Base-by-base conservation (phyloP, 2,797 vertebrate species). In the Ctenopoma multispine region DNA sequence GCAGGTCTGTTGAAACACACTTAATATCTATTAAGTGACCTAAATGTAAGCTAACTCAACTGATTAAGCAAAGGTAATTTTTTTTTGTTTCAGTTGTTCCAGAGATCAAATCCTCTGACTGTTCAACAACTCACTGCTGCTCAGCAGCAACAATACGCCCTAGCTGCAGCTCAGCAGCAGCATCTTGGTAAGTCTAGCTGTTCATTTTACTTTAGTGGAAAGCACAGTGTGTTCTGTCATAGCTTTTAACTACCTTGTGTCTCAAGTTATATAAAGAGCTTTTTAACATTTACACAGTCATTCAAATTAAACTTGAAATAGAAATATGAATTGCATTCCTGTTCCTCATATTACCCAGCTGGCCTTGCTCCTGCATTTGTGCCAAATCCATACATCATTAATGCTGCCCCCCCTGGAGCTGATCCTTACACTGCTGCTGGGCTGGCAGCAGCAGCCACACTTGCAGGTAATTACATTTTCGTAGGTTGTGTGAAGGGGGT, bases 381-480 rank as follows among this genome's bases (percentile, higher is more conserved):
- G 95, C 97, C 97, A 96, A 99, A 99, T 91, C 98, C 98, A 14
- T 99, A 99, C 86, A 99, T 99, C 93, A 99, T 99, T 87, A 98
- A 97, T 75, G 95, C 97, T 82, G 97, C 87, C 75, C 98, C 97
- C 80, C 97, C 96, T 81, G 98, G 98, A 92, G 88, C 98, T 0
- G 98, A 99, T 87, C 98, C 98, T 0, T 99, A 99, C 84, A 97
- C 97, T 36, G 97, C 97, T 58, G 97, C 98, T 56, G 96, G 97
- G 64, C 92, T 99, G 82, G 96, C 97, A 78, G 97, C 97, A 85
- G 97, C 97, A 79, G 97, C 97, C 59, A 95, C 98, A 1, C 94
- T 99, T 69, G 96, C 96, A 95, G 97, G 97, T 98, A 59, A 84
- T 69, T 83, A 62, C 36, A 40, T 54, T 60, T 66, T 63, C 3